phyloP scores from a whole-genome alignment of 53 echinoderm and acorn worm species.

The Antedon mediterranea region DNA sequence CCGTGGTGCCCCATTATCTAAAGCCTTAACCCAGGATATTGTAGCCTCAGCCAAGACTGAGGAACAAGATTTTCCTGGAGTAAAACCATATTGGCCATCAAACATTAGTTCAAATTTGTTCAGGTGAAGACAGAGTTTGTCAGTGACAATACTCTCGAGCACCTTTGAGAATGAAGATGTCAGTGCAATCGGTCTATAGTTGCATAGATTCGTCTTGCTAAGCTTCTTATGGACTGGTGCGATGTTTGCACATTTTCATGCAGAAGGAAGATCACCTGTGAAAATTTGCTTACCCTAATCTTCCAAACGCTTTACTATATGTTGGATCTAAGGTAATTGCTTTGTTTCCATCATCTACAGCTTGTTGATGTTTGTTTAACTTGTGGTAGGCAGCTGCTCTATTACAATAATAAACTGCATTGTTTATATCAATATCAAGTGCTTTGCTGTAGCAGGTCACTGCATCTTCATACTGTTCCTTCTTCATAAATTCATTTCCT shows the following conservation, averaged over 20 bases:
- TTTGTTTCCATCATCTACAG: slow-evolving; percentile 75
- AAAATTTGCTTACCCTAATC: slow-evolving; percentile 62
- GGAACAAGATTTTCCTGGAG: no score
- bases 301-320: slow-evolving; percentile 94
- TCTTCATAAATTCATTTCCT: slow-evolving; percentile 92
- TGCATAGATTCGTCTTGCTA: background rate
- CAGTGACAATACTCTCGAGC: background rate
- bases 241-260: background rate
- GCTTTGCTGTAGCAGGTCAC: slow-evolving; percentile 68
- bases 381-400: slow-evolving; percentile 91
- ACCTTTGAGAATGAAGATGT: background rate
- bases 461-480: slow-evolving; percentile 53
- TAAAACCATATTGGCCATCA: no score
- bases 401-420: slow-evolving; percentile 90
- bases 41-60: no score
- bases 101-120: no score
- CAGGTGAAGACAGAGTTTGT: no score
- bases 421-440: slow-evolving; percentile 47
- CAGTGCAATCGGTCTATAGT: background rate
- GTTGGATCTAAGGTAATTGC: slow-evolving; percentile 73
- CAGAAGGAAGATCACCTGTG: background rate
- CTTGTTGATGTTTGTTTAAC: slow-evolving; percentile 59
- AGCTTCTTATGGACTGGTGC: background rate
- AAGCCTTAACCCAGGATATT: no score
- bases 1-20: no score